phyloP scores from a whole-genome alignment of 2,113 vertebrate species.

The Orycteropus afer region DNA sequence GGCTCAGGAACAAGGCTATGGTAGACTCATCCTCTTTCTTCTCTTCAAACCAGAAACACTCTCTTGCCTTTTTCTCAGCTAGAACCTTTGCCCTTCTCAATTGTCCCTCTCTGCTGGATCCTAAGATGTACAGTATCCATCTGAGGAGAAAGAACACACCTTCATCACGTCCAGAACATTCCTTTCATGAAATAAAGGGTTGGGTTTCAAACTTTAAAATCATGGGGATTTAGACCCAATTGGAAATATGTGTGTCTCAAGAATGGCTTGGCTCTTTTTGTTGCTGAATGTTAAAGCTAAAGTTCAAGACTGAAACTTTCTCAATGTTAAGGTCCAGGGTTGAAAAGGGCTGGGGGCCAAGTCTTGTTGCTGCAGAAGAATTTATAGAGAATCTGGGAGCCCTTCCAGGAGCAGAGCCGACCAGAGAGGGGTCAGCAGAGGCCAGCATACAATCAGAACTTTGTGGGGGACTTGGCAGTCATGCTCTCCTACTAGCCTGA shows the following conservation, averaged over 20 bases:
- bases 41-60: background rate
- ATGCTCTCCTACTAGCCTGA: background rate
- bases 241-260: background rate
- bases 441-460: background rate
- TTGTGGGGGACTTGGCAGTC: background rate
- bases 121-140: background rate
- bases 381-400: background rate
- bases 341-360: background rate
- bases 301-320: conserved; percentile 2
- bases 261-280: background rate
- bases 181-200: conserved; percentile 3
- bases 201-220: conserved; percentile 21
- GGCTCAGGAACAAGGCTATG: background rate
- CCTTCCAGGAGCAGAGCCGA: background rate
- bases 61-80: background rate
- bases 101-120: background rate
- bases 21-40: background rate
- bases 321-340: background rate
- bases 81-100: background rate
- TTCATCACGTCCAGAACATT: background rate
- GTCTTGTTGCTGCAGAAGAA: background rate
- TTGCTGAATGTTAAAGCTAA: background rate
- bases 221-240: background rate
- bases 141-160: background rate
- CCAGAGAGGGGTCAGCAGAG: background rate